phyloP scores from a whole-genome alignment of 2,797 vertebrate species.

The Ispidina picta region DNA sequence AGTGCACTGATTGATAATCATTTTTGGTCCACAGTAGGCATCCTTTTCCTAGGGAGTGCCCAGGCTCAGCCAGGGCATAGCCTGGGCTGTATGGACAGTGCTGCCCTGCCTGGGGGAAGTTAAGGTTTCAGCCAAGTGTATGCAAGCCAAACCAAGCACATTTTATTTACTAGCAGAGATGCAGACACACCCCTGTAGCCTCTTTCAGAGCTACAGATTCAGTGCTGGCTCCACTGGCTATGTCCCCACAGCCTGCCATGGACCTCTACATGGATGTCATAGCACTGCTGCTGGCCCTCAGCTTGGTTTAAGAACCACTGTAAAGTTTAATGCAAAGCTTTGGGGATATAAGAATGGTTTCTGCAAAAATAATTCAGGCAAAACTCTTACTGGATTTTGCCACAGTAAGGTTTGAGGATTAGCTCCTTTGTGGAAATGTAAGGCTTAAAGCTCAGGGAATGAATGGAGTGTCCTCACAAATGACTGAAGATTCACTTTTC shows the following conservation, averaged over 20 bases:
- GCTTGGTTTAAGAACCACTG: neutral
- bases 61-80: neutral
- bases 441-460: neutral
- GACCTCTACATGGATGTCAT: neutral
- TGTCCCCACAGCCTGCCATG: fast-evolving
- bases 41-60: neutral
- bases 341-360: neutral
- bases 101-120: neutral
- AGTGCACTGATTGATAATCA: neutral
- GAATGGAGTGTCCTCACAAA: neutral
- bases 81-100: neutral
- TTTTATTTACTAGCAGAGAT: neutral
- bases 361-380: neutral
- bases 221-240: neutral
- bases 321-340: neutral
- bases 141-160: neutral
- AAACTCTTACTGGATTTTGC: neutral
- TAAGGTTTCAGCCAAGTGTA: neutral
- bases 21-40: neutral
- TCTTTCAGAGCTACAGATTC: neutral
- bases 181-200: neutral
- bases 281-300: neutral
- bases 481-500: neutral
- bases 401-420: neutral
- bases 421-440: neutral